A percentile compares a stretch with the other conserved stretches of the same genome.
Conservation (phyloP, 1,140 invertebrate species). For the Cotesia vestalis region DNA sequence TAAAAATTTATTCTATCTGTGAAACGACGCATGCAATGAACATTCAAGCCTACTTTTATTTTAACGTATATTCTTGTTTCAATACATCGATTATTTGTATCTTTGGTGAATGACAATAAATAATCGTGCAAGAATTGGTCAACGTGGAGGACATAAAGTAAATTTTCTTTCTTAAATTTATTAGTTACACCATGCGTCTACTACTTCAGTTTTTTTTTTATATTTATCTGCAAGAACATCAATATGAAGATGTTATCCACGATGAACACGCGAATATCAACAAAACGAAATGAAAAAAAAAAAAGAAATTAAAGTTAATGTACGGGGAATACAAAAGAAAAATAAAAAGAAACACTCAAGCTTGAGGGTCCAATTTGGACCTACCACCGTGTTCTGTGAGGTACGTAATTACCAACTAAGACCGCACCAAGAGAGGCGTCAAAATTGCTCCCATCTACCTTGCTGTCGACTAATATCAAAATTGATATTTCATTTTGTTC, state of each 20-base stretch:
- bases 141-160: no score
- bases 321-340: not conserved
- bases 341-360: constrained; percentile 16
- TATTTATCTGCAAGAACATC: no score
- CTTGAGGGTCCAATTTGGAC: constrained; percentile 50
- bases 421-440: constrained; percentile 55
- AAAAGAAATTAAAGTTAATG: constrained; percentile 3
- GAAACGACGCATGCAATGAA: no score
- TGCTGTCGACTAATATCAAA: constrained; percentile 59
- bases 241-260: not conserved
- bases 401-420: constrained; percentile 63
- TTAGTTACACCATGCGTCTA: no score
- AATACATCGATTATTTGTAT: no score
- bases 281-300: constrained; percentile 26
- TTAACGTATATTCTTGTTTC: no score
- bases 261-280: not conserved
- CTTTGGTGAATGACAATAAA: no score
- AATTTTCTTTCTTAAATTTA: no score
- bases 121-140: no score
- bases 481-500: constrained; percentile 65
- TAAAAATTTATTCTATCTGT: no score
- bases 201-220: not conserved
- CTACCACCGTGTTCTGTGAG: constrained; percentile 66
- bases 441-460: constrained; percentile 52
- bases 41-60: no score